Evolutionary conservation across 2,113 vertebrate genomes (phyloP), one percentile per base, ranked within the genome.

Genomic region (Labeo catla): DNA sequence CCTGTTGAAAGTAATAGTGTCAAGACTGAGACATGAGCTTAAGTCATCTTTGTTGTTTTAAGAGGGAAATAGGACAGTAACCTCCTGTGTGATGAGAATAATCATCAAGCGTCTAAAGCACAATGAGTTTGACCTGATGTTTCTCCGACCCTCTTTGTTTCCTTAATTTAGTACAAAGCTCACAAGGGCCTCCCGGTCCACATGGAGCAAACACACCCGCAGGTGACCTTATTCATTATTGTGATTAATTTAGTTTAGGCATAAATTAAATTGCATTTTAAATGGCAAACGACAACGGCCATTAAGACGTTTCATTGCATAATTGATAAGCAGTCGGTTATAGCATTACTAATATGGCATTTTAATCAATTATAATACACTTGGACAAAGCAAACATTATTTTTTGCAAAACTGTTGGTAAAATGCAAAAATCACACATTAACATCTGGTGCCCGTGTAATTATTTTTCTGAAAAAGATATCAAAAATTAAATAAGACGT

Each of bases 261-360:
- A 89, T 90, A 90, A 91, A 93, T 95, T 95, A 94, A 93, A 93
- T 91, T 90, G 89, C 89, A 90, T 92, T 92, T 92, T 93, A 92
- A 92, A 93, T 93, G 93, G 94, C 91, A 91, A 93, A 94, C 89
- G 93, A 93, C 89, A 90, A 89, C 87, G 89, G 90, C 91, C 93
- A 93, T 93, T 91, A 93, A 91, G 91, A 93, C 87, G 90, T 91
- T 93, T 93, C 92, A 92, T 91, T 89, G 89, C 88, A 81, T 90
- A 91, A 92, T 91, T 93, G 92, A 93, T 93, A 90, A 92, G 93
- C 91, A 91, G 91, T 93, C 91, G 90, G 90, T 88, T 91, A 84
- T 90, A 91, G 93, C 92, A 95, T 93, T 93, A 89, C 93, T 92
- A 92, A 87, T 87, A 86, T 87, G 23, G 4, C 45, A 36, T 28